These are phyloP conservation scores for Napeogenes inachia DNA, from an alignment of 2,888 invertebrate species.

Conservation along the genomic window DNA sequence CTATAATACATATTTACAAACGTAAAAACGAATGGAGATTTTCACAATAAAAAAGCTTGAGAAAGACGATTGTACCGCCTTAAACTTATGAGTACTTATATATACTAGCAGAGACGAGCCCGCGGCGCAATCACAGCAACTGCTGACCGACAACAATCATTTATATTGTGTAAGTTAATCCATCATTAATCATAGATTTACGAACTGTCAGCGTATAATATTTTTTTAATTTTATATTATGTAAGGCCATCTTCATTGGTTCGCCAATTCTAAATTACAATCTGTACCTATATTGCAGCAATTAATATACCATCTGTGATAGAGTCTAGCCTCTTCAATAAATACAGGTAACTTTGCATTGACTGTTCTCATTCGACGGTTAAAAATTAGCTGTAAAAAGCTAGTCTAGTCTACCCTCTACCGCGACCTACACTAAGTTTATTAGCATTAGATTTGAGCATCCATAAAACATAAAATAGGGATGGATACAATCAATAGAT, in stretches of 20 bases:
- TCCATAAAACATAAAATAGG: background rate
- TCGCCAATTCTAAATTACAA: background rate
- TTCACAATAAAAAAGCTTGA: constrained; percentile 72
- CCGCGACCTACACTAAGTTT: constrained; percentile 21
- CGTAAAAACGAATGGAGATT: constrained; percentile 70
- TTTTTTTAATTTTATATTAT: background rate
- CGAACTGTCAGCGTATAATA: background rate
- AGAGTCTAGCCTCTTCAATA: constrained; percentile 22
- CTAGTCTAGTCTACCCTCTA: constrained; percentile 26
- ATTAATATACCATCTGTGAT: background rate
- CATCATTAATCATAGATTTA: background rate
- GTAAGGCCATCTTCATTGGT: background rate
- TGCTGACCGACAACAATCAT: constrained; percentile 13
- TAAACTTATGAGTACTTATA: constrained; percentile 24
- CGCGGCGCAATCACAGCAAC: constrained; percentile 32
- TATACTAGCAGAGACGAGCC: constrained; percentile 39
- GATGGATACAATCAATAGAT: background rate
- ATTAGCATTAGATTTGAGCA: constrained; percentile 8
- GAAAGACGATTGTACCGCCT: constrained; percentile 44
- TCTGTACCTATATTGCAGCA: background rate
- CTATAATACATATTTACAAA: constrained; percentile 78
- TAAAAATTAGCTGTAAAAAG: constrained; percentile 6
- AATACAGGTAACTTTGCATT: constrained; percentile 22
- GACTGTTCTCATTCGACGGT: constrained; percentile 10
- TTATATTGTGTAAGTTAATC: background rate